phyloP scores from a whole-genome alignment of 1,140 invertebrate species.

The Glossosoma conforme region DNA sequence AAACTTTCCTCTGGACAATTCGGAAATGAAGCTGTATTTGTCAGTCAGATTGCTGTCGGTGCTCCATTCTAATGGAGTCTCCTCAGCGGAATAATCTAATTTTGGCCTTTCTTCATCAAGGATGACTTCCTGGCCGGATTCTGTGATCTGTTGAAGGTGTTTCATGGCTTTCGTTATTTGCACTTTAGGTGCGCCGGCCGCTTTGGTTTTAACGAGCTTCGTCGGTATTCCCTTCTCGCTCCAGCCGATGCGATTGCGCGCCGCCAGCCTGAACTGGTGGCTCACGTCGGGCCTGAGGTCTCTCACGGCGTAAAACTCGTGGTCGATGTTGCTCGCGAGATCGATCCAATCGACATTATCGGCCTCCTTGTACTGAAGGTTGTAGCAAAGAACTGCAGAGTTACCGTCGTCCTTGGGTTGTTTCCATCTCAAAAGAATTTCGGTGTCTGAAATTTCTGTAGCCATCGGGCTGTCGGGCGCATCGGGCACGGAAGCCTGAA shows the following conservation, averaged over 20 bases:
- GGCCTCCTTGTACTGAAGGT: slow-evolving; percentile 71
- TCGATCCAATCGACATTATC: slow-evolving; percentile 82
- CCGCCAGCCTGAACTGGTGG: slow-evolving; percentile 86
- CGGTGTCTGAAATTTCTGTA: slow-evolving; percentile 74
- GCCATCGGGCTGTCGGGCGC: slow-evolving; percentile 83
- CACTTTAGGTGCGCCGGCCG: slow-evolving; percentile 61
- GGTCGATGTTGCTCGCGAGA: slow-evolving; percentile 82
- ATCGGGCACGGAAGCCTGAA: slow-evolving; percentile 68
- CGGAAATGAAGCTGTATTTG: slow-evolving; percentile 77
- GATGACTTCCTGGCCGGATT: slow-evolving; percentile 68
- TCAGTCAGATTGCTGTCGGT: slow-evolving; percentile 60
- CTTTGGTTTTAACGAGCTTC: slow-evolving; percentile 62
- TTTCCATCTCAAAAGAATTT: slow-evolving; percentile 85
- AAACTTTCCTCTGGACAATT: slow-evolving; percentile 78
- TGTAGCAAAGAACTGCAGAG: slow-evolving; percentile 77
- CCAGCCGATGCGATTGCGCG: slow-evolving; percentile 91
- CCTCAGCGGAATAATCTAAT: slow-evolving; percentile 71
- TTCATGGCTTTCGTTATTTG: slow-evolving; percentile 74
- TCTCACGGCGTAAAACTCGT: slow-evolving; percentile 85
- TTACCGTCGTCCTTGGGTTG: slow-evolving; percentile 81
- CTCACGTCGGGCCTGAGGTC: slow-evolving; percentile 70
- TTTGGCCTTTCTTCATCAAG: slow-evolving; percentile 56
- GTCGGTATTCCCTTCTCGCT: slow-evolving; percentile 75
- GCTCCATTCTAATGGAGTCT: slow-evolving; percentile 67
- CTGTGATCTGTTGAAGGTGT: slow-evolving; percentile 77